Percentiles rank a stretch among this genome's conserved stretches.
These are phyloP conservation scores for Apistogramma diplotaenia DNA, from an alignment of 2,113 vertebrate genomes.

Conservation along the genomic window DNA sequence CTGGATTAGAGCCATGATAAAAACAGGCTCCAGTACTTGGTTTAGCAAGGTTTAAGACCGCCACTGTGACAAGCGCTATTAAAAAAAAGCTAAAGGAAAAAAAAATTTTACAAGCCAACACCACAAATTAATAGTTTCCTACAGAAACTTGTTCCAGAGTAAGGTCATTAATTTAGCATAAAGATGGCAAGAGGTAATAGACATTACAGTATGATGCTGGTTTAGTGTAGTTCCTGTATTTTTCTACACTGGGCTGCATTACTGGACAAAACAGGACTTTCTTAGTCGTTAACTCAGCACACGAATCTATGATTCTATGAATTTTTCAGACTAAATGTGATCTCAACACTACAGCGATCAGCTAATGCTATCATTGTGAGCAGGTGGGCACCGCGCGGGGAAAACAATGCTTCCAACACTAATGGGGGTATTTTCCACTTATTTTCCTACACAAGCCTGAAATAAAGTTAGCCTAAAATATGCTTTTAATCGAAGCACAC, in stretches of 20 bases:
- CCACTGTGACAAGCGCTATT: slow-evolving; percentile 62
- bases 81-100: slow-evolving; percentile 24
- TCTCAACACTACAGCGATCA: neutral
- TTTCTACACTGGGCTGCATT: neutral
- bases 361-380: neutral
- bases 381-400: too few relatives aligned
- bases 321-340: neutral
- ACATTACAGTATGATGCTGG: slow-evolving; percentile 16
- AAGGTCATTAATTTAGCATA: slow-evolving; percentile 70
- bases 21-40: slow-evolving; percentile 66
- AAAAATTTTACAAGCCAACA: slow-evolving; percentile 62
- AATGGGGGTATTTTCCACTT: neutral
- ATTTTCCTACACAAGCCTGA: neutral
- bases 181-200: slow-evolving; percentile 38
- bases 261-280: neutral
- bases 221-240: neutral
- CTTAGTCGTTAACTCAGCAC: neutral
- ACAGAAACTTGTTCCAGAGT: slow-evolving; percentile 64
- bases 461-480: neutral
- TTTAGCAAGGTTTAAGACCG: slow-evolving; percentile 59
- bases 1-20: slow-evolving; percentile 75
- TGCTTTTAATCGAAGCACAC: neutral
- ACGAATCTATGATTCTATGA: neutral
- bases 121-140: slow-evolving; percentile 79
- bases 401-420: neutral